Percentiles rank a stretch among this genome's conserved stretches.
Conservation (phyloP, 2,888 invertebrate genomes). For the Hydriomena furcata region DNA sequence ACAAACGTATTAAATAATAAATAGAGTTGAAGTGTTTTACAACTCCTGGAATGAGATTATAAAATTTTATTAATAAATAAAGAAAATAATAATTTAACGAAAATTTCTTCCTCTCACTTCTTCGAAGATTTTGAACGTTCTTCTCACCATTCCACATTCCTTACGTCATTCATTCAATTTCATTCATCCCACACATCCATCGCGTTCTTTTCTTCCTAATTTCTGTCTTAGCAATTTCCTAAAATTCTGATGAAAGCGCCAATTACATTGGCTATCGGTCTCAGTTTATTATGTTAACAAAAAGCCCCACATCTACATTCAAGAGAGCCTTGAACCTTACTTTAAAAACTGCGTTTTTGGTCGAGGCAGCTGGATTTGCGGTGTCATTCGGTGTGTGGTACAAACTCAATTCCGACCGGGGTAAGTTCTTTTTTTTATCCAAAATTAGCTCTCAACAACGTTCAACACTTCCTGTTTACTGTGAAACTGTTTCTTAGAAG, state of each 20-base stretch:
- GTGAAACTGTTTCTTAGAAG: background rate
- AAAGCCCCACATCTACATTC: conserved; percentile 82
- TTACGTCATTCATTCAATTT: too few species aligned
- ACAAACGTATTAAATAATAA: too few species aligned
- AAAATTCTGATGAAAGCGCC: conserved; percentile 18
- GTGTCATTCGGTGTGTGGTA: conserved; percentile 86
- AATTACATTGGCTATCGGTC: conserved; percentile 1
- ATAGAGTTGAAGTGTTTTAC: too few species aligned
- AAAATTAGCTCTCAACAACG: background rate
- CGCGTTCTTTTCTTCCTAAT: conserved; percentile 35
- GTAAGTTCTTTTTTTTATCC: conserved; percentile 67
- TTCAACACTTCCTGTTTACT: background rate
- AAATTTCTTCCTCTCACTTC: too few species aligned
- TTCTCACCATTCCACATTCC: too few species aligned
- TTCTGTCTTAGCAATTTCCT: conserved; percentile 9
- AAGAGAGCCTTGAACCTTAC: conserved; percentile 80
- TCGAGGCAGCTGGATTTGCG: conserved; percentile 84
- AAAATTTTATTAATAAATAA: too few species aligned
- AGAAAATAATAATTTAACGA: too few species aligned
- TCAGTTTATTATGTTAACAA: conserved; percentile 85
- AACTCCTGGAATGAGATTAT: too few species aligned
- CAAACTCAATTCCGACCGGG: conserved; percentile 87
- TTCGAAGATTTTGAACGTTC: too few species aligned
- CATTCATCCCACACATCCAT: conserved; percentile 45
- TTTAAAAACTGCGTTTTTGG: conserved; percentile 81